phyloP scores from a whole-genome alignment of 2,888 invertebrate species.

The Stictocephala bisonia region DNA sequence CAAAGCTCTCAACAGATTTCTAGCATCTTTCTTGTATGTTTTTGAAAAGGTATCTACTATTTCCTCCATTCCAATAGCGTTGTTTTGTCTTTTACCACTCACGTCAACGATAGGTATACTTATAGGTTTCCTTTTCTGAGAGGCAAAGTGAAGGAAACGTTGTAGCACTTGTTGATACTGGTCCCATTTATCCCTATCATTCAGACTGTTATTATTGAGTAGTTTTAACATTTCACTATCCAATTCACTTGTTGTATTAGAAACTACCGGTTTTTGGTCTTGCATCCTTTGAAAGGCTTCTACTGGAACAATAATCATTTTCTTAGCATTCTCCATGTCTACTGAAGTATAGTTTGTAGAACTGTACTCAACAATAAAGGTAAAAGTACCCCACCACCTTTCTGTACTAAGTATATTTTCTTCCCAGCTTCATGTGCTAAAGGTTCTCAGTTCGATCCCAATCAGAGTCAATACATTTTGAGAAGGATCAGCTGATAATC shows the following conservation, averaged over 20 bases:
- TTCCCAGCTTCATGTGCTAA: no score
- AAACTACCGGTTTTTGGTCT: not conserved
- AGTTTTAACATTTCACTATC: constrained; percentile 16
- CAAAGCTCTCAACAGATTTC: not conserved
- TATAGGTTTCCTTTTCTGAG: constrained; percentile 11
- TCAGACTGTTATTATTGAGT: not conserved
- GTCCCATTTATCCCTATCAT: constrained; percentile 12
- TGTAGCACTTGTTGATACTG: constrained; percentile 28
- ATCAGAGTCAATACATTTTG: no score
- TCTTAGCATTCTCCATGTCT: constrained; percentile 5
- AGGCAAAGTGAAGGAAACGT: not conserved
- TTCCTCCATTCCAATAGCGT: not conserved
- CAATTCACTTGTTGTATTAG: not conserved
- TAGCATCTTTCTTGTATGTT: not conserved
- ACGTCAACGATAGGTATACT: not conserved
- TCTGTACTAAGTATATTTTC: not conserved
- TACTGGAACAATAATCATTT: constrained; percentile 4
- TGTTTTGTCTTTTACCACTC: not conserved
- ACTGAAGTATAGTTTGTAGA: not conserved
- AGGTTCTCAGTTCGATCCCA: no score
- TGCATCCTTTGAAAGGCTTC: constrained; percentile 4
- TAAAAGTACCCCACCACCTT: constrained; percentile 11
- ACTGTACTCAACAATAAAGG: not conserved
- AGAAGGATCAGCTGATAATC: no score
- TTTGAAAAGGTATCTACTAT: not conserved